phyloP scores from a whole-genome alignment of 2,888 invertebrate genomes.

The Mythimna impura region DNA sequence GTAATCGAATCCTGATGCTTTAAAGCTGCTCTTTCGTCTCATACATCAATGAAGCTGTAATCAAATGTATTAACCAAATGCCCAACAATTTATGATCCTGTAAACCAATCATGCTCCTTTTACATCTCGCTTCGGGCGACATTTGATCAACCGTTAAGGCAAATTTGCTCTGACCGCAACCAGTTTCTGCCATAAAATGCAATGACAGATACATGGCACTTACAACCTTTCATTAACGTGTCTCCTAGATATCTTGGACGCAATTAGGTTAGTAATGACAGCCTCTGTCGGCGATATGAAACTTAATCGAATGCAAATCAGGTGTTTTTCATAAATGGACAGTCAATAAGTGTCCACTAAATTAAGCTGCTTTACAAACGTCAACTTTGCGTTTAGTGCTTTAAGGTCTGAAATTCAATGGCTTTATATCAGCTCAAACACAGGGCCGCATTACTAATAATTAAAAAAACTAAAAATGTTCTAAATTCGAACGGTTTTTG shows the following conservation, averaged over 20 bases:
- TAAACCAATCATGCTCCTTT: constrained; percentile 33
- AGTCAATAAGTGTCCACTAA: constrained; percentile 21
- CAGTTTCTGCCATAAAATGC: constrained; percentile 41
- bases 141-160: constrained; percentile 16
- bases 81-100: constrained; percentile 24
- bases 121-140: constrained; percentile 27
- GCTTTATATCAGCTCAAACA: not conserved
- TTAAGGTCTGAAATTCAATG: constrained; percentile 31
- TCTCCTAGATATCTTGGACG: constrained; percentile 47
- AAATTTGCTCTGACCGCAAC: constrained; percentile 29
- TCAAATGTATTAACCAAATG: constrained; percentile 33
- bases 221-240: constrained; percentile 39
- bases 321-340: constrained; percentile 69
- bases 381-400: not conserved
- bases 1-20: constrained; percentile 1
- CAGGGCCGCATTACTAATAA: constrained; percentile 29
- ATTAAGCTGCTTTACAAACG: not conserved
- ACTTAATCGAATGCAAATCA: constrained; percentile 75
- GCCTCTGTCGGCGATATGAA: constrained; percentile 65
- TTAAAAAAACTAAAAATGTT: not conserved
- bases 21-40: constrained; percentile 1
- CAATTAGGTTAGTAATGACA: constrained; percentile 69
- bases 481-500: not conserved
- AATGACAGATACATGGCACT: constrained; percentile 37
- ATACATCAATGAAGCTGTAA: constrained; percentile 10